Percentiles rank a stretch among this genome's conserved stretches.
phyloP scores from a whole-genome alignment of 2,797 vertebrate genomes.

The Phaenicophaeus curvirostris region DNA sequence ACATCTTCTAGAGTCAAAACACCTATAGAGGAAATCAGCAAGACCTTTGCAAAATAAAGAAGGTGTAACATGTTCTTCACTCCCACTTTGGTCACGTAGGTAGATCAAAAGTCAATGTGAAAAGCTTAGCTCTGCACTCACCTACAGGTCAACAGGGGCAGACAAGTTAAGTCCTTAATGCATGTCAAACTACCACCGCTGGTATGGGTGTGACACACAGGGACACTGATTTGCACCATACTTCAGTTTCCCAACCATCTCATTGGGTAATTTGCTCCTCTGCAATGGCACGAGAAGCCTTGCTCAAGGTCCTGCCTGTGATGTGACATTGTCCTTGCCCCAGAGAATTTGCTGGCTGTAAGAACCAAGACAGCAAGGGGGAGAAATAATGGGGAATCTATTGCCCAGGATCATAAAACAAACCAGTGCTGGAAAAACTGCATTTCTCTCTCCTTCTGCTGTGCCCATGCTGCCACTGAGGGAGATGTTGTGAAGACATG shows the following conservation, averaged over 20 bases:
- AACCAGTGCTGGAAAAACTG: not conserved
- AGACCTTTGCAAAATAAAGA: not conserved
- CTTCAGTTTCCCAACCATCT: not conserved
- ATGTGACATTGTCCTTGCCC: not conserved
- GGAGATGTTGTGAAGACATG: not conserved
- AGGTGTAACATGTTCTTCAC: not conserved
- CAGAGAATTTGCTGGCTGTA: not conserved
- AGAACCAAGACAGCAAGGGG: not conserved
- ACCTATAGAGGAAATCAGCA: not conserved
- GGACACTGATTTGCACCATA: not conserved
- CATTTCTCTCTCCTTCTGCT: not conserved
- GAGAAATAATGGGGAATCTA: not conserved
- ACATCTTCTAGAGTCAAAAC: not conserved
- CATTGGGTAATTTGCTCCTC: not conserved
- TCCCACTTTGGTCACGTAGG: not conserved
- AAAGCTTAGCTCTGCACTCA: not conserved
- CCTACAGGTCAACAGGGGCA: not conserved
- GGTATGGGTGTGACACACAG: not conserved
- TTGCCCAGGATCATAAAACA: not conserved
- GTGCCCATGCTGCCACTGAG: rapidly evolving
- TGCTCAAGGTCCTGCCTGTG: not conserved
- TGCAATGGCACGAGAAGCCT: not conserved
- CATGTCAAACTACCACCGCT: not conserved
- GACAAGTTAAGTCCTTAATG: not conserved
- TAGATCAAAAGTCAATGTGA: not conserved